phyloP scores from a whole-genome alignment of 2,888 invertebrate species.

The Acheta domesticus region DNA sequence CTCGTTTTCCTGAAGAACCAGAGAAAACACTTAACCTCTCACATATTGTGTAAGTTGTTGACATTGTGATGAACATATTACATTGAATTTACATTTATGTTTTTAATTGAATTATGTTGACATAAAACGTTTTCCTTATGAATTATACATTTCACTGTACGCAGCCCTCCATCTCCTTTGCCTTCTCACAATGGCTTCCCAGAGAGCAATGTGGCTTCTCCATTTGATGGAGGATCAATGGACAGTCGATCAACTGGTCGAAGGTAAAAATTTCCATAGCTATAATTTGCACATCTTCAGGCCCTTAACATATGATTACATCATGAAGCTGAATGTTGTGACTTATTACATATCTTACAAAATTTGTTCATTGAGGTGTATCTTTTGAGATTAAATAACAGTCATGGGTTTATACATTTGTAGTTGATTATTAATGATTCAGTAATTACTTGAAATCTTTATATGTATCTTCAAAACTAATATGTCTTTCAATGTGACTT shows the following conservation, averaged over 20 bases:
- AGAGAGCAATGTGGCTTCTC: slow-evolving; percentile 60
- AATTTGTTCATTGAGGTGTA: too few relatives aligned
- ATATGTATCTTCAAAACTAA: too few relatives aligned
- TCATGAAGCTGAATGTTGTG: neutral
- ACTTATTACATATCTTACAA: too few relatives aligned
- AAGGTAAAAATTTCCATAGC: slow-evolving; percentile 46
- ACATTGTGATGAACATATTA: slow-evolving; percentile 1
- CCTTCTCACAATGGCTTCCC: slow-evolving; percentile 92
- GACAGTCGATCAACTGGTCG: slow-evolving; percentile 64
- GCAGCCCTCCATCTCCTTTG: slow-evolving; percentile 85
- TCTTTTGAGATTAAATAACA: too few relatives aligned
- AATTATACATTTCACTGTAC: neutral
- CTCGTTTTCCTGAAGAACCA: slow-evolving; percentile 89
- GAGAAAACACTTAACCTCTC: slow-evolving; percentile 92
- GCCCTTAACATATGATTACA: neutral
- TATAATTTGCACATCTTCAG: neutral
- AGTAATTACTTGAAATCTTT: too few relatives aligned
- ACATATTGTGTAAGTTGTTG: slow-evolving; percentile 82
- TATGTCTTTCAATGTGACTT: too few relatives aligned
- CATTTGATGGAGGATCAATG: slow-evolving; percentile 73
- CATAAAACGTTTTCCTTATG: neutral
- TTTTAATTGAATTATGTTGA: slow-evolving; percentile 26
- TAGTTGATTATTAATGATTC: too few relatives aligned
- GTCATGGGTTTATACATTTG: too few relatives aligned
- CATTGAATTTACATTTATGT: neutral